phyloP scores from a whole-genome alignment of 2,797 vertebrate species.

The Hafferia zeledoni region DNA sequence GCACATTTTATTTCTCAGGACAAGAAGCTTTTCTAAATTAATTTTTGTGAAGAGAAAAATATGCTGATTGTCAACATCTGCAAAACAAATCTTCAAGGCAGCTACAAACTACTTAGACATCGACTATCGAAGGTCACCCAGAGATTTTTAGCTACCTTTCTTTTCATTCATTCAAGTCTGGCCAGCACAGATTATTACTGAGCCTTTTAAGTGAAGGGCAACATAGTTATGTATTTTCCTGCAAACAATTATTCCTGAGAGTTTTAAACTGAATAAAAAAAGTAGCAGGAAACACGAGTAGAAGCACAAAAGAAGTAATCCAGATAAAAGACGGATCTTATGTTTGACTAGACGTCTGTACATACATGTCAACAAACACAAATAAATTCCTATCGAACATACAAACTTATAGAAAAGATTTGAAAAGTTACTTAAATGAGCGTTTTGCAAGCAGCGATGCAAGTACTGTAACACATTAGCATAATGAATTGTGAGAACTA shows the following conservation, averaged over 20 bases:
- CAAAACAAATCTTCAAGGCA: constrained; percentile 8
- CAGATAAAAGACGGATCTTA: constrained; percentile 22
- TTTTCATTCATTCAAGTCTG: background rate
- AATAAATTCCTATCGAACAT: constrained; percentile 5
- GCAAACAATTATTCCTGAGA: background rate
- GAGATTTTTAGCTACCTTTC: background rate
- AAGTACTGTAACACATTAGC: constrained; percentile 61
- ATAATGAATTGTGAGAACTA: constrained; percentile 73
- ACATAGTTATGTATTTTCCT: background rate
- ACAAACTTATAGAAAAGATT: background rate
- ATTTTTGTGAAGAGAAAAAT: constrained; percentile 4
- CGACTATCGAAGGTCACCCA: constrained; percentile 1
- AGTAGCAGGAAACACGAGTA: background rate
- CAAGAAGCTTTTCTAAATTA: background rate
- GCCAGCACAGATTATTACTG: background rate
- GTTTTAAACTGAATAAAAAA: background rate
- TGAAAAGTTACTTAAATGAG: constrained; percentile 51
- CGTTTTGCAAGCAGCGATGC: background rate
- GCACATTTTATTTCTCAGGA: background rate
- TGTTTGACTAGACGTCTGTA: background rate
- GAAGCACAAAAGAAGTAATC: constrained; percentile 13
- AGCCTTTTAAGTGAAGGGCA: background rate
- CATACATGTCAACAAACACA: constrained; percentile 20
- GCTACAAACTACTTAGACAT: constrained; percentile 3
- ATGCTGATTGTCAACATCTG: background rate